Percentiles rank a stretch among this genome's conserved stretches.
Evolutionary conservation across 2,797 vertebrate genomes (phyloP).

Genomic region (Etheostoma nigrum): DNA sequence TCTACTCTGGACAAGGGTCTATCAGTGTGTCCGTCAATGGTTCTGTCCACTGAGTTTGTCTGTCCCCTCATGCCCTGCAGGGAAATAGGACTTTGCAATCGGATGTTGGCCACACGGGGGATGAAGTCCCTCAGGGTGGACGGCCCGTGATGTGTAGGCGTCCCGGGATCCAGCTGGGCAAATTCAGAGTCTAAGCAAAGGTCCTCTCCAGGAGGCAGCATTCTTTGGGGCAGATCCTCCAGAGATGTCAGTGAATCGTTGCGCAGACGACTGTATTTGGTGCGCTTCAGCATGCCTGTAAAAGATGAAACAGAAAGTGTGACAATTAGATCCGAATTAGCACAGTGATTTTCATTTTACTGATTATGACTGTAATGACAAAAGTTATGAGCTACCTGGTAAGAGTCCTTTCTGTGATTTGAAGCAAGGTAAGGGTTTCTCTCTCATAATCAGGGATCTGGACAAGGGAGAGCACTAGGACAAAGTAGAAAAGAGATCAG

Average conservation of each 20-base stretch:
- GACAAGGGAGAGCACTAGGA: constrained; percentile 45
- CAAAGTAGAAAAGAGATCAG: constrained; percentile 35
- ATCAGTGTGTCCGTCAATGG: constrained; percentile 79
- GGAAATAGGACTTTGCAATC: constrained; percentile 86
- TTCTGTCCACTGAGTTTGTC: constrained; percentile 71
- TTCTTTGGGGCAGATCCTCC: constrained; percentile 84
- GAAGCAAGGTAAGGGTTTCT: constrained; percentile 77
- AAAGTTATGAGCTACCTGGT: constrained; percentile 55
- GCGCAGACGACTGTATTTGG: constrained; percentile 94
- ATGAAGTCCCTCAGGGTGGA: constrained; percentile 89
- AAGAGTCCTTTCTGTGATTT: constrained; percentile 75
- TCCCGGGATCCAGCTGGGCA: constrained; percentile 63
- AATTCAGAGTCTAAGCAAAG: constrained; percentile 77
- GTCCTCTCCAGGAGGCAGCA: constrained; percentile 64
- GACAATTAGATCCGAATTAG: background rate
- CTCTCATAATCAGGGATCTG: constrained; percentile 89
- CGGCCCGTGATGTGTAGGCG: constrained; percentile 75
- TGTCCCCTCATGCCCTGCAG: constrained; percentile 86
- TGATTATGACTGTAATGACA: background rate
- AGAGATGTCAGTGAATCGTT: constrained; percentile 89
- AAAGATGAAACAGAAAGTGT: constrained; percentile 18
- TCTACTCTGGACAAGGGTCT: constrained; percentile 71
- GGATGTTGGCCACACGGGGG: constrained; percentile 89
- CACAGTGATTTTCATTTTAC: background rate
- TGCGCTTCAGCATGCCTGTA: constrained; percentile 92